Percentiles rank a stretch among this genome's conserved stretches.
phyloP scores from a whole-genome alignment of 2,888 invertebrate genomes.

The Pristionchus mayeri region DNA sequence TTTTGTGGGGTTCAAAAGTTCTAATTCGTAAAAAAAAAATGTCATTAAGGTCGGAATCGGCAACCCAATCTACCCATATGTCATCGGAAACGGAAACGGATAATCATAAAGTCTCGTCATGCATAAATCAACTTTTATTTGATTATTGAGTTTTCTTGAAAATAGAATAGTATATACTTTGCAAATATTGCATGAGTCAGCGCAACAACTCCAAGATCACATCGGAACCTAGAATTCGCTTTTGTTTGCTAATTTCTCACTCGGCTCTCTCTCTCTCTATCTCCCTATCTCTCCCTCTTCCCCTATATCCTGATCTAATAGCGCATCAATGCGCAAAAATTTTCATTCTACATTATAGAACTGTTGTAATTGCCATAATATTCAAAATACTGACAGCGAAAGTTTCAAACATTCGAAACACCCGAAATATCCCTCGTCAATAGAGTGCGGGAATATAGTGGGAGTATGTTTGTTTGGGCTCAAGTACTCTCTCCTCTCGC shows the following conservation, averaged over 20 bases:
- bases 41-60: too few species aligned
- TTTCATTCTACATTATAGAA: neutral
- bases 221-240: constrained; percentile 11
- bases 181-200: neutral
- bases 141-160: too few species aligned
- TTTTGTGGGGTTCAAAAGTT: too few species aligned
- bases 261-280: neutral
- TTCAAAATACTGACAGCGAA: too few species aligned
- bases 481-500: neutral
- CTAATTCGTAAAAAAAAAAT: too few species aligned
- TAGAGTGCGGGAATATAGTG: neutral
- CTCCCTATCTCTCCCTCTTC: neutral
- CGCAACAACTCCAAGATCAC: constrained; percentile 8
- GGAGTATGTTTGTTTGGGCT: constrained; percentile 21
- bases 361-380: too few species aligned
- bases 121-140: too few species aligned
- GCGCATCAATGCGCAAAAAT: neutral
- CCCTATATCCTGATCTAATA: neutral
- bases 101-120: too few species aligned
- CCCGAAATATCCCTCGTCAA: neutral
- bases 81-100: too few species aligned
- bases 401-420: neutral
- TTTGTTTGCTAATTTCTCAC: constrained; percentile 4
- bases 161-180: too few species aligned
- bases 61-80: too few species aligned